phyloP scores from a whole-genome alignment of 2,113 vertebrate genomes.

The Psilopogon haemacephalus region DNA sequence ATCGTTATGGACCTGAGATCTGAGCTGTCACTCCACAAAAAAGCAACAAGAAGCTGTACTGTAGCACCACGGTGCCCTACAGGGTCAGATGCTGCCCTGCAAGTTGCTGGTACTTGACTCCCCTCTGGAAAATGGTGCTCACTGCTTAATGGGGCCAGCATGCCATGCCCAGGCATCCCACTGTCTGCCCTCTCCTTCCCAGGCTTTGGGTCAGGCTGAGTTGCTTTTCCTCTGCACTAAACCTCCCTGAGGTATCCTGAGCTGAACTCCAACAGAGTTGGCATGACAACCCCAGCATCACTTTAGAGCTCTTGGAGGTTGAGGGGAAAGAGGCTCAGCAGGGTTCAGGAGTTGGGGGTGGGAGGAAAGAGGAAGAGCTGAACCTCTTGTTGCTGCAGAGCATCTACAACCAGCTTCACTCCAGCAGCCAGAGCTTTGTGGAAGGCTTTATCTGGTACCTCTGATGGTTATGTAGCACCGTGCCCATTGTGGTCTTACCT shows the following conservation, averaged over 20 bases:
- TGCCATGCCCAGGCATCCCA: neutral
- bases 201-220: neutral
- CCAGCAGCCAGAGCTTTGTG: neutral
- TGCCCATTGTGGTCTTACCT: neutral
- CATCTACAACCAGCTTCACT: neutral
- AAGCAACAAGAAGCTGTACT: neutral
- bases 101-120: neutral
- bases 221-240: neutral
- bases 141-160: neutral
- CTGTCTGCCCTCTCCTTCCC: neutral
- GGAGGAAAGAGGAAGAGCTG: neutral
- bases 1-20: neutral
- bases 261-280: neutral
- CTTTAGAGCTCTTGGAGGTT: neutral
- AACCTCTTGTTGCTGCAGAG: neutral
- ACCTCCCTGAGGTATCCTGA: neutral
- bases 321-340: neutral
- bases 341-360: neutral
- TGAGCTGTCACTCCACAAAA: neutral
- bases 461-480: rapidly evolving
- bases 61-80: neutral
- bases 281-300: neutral
- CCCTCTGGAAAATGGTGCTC: constrained; percentile 49
- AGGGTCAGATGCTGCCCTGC: neutral
- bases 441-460: neutral